Evolutionary conservation across 1,140 invertebrate genomes (phyloP).

Genomic region (Lineus longissimus): DNA sequence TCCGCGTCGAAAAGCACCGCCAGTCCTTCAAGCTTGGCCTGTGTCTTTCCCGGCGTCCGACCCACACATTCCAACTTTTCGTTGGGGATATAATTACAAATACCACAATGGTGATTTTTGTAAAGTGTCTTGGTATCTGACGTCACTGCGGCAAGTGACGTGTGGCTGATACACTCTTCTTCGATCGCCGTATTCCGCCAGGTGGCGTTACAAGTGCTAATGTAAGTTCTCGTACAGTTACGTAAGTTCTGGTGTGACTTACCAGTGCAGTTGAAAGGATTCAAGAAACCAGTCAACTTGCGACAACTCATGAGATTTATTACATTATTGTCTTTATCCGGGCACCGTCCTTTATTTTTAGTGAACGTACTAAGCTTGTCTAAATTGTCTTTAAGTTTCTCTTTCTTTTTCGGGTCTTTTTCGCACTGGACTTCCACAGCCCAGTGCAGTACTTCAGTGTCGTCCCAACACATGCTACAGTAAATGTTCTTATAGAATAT

Average conservation of each 20-base stretch:
- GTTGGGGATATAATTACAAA: neutral
- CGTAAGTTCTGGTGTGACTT: too few relatives aligned
- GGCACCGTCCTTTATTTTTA: neutral
- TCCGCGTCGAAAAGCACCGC: neutral
- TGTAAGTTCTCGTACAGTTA: too few relatives aligned
- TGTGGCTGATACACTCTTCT: neutral
- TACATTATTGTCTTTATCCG: neutral
- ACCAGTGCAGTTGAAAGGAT: too few relatives aligned
- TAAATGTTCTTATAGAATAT: neutral
- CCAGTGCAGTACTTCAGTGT: neutral
- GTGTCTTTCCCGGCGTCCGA: neutral
- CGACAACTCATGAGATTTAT: neutral
- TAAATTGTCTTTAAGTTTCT: neutral
- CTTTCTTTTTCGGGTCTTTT: neutral
- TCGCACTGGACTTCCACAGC: neutral
- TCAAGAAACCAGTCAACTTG: neutral
- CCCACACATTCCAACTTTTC: neutral
- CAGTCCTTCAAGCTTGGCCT: neutral
- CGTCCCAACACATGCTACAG: conserved; percentile 1
- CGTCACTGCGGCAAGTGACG: neutral
- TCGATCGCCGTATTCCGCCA: too few relatives aligned
- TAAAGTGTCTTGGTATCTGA: neutral
- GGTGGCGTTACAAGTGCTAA: too few relatives aligned
- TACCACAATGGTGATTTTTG: neutral
- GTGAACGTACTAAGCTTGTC: neutral